Percentiles rank a stretch among this genome's conserved stretches.
These are phyloP conservation scores for Pammene aurita DNA, from an alignment of 2,888 invertebrate genomes.

Conservation along the genomic window DNA sequence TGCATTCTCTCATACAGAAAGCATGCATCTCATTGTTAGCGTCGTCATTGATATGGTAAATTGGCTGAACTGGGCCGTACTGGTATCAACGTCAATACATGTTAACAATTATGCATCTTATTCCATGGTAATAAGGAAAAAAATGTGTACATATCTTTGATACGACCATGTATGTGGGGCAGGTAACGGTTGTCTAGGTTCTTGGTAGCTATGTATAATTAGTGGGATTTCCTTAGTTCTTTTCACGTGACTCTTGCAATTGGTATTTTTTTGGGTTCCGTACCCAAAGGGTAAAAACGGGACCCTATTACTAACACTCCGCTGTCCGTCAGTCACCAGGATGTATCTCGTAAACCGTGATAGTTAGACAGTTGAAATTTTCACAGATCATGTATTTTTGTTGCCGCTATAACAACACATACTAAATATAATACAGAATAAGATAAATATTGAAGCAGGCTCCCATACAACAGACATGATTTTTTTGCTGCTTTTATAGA, in stretches of 20 bases:
- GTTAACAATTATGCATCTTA: background rate
- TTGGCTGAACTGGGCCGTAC: constrained; percentile 63
- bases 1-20: constrained; percentile 36
- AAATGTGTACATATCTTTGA: background rate
- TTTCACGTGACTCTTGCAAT: background rate
- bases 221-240: constrained; percentile 2
- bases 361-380: too few species aligned
- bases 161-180: constrained; percentile 60
- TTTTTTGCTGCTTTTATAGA: too few species aligned
- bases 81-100: constrained; percentile 41
- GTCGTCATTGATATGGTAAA: constrained; percentile 67
- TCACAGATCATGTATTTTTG: too few species aligned
- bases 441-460: too few species aligned
- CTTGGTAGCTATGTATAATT: constrained; percentile 32
- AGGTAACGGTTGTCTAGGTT: constrained; percentile 65
- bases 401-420: too few species aligned
- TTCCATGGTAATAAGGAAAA: background rate
- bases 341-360: too few species aligned
- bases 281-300: too few species aligned
- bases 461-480: too few species aligned
- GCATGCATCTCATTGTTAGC: constrained; percentile 43
- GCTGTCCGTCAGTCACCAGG: too few species aligned
- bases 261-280: too few species aligned
- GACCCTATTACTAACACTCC: too few species aligned
- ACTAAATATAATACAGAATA: too few species aligned